phyloP scores from a whole-genome alignment of 2,797 vertebrate genomes.

The Fratercula arctica region DNA sequence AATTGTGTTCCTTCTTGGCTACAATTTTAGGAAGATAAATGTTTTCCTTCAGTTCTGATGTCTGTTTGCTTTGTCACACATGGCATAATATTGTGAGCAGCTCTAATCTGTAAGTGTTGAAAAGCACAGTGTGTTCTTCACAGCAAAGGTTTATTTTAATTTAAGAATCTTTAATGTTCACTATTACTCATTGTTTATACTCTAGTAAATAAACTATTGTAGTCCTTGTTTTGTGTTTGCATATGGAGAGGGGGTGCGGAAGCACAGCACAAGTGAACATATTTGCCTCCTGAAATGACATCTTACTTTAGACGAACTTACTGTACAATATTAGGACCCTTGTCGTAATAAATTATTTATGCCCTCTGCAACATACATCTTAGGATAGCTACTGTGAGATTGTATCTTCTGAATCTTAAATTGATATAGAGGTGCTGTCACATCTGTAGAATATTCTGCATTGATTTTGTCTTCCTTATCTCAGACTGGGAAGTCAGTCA shows the following conservation, averaged over 20 bases:
- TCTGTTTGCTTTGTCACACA: neutral
- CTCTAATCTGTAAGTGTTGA: neutral
- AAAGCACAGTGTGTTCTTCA: neutral
- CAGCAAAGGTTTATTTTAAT: neutral
- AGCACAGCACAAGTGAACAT: neutral
- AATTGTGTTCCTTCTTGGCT: neutral
- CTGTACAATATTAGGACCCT: neutral
- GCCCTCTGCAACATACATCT: neutral
- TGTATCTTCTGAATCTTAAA: neutral
- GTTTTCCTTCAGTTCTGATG: neutral
- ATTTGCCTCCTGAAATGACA: neutral
- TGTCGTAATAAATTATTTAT: neutral
- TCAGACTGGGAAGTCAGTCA: neutral
- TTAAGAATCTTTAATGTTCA: neutral
- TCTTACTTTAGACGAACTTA: neutral
- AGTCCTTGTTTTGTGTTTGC: conserved; percentile 13
- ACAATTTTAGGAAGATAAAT: neutral
- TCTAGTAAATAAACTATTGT: neutral
- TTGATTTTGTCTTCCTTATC: neutral
- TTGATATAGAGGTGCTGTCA: neutral
- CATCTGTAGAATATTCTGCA: neutral
- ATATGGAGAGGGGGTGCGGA: neutral
- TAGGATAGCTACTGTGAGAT: neutral
- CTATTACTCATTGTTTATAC: neutral
- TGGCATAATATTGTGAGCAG: neutral